These are phyloP conservation scores for Hycleus phaleratus DNA, from an alignment of 1,140 invertebrate species.

Conservation along the genomic window DNA sequence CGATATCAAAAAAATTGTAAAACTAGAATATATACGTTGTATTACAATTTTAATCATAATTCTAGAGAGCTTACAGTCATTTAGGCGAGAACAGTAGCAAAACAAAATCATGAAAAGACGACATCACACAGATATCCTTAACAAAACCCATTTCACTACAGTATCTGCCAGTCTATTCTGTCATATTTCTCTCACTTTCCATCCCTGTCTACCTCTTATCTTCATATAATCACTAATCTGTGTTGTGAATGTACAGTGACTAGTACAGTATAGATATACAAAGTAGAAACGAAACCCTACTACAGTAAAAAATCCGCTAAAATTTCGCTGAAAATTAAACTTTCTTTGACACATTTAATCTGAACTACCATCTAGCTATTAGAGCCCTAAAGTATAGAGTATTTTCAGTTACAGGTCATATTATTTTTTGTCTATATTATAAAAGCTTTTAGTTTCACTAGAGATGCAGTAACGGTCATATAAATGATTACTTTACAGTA, in stretches of 20 bases:
- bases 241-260: neutral
- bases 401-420: neutral
- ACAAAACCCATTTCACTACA: slow-evolving; percentile 31
- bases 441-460: neutral
- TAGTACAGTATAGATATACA: slow-evolving; percentile 12
- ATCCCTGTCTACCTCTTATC: too few species aligned
- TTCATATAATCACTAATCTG: too few species aligned
- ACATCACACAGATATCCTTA: slow-evolving; percentile 28
- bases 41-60: slow-evolving; percentile 35
- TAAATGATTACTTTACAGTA: neutral
- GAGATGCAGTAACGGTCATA: neutral
- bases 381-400: slow-evolving; percentile 6
- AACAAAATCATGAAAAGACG: slow-evolving; percentile 23
- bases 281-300: slow-evolving; percentile 31
- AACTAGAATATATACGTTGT: slow-evolving; percentile 1
- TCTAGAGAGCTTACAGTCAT: slow-evolving; percentile 30
- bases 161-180: slow-evolving; percentile 23
- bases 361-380: slow-evolving; percentile 13
- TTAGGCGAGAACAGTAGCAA: slow-evolving; percentile 26
- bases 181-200: neutral
- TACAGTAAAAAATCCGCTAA: slow-evolving; percentile 33
- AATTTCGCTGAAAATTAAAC: slow-evolving; percentile 40
- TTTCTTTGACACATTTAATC: slow-evolving; percentile 35
- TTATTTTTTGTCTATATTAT: neutral
- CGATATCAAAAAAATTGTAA: too few species aligned